Conservation (phyloP, 2,797 vertebrate genomes). For the Columba guinea region DNA sequence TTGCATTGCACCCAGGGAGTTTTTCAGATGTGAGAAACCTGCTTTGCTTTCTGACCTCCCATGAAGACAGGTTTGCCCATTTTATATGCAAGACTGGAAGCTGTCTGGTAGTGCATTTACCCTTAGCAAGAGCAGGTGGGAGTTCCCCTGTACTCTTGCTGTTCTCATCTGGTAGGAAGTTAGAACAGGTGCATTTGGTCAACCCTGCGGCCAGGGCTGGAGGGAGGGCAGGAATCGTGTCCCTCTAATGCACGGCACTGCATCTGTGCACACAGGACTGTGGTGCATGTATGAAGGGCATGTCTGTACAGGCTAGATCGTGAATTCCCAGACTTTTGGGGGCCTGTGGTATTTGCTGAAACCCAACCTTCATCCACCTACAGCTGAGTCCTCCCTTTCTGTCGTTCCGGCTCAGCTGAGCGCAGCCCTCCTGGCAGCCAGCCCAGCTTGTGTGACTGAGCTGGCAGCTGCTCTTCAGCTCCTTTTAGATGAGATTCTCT, state of each 20-base stretch:
- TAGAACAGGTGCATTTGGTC: neutral
- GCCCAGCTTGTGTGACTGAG: neutral
- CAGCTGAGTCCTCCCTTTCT: slow-evolving; percentile 46
- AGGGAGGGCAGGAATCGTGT: neutral
- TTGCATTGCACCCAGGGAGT: neutral
- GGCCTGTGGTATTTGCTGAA: slow-evolving; percentile 70
- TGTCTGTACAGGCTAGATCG: slow-evolving; percentile 6
- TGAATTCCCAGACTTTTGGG: slow-evolving; percentile 67
- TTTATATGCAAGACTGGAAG: neutral
- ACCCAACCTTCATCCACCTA: slow-evolving; percentile 64
- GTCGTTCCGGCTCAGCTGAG: slow-evolving; percentile 38
- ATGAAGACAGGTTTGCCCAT: neutral
- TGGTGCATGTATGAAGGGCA: neutral
- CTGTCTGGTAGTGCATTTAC: neutral
- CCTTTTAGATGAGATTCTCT: slow-evolving; percentile 53
- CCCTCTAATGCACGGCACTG: neutral
- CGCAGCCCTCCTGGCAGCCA: neutral
- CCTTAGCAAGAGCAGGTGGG: neutral
- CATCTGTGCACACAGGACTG: neutral
- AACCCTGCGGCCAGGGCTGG: neutral
- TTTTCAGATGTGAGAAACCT: neutral
- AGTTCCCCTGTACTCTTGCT: neutral
- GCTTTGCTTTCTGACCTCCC: neutral
- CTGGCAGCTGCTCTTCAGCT: slow-evolving; percentile 47
- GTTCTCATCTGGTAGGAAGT: neutral